A percentile compares a stretch with the other conserved stretches of the same genome.
Evolutionary conservation across 2,888 invertebrate species (phyloP).

Genomic region (Macrosiphum euphorbiae): DNA sequence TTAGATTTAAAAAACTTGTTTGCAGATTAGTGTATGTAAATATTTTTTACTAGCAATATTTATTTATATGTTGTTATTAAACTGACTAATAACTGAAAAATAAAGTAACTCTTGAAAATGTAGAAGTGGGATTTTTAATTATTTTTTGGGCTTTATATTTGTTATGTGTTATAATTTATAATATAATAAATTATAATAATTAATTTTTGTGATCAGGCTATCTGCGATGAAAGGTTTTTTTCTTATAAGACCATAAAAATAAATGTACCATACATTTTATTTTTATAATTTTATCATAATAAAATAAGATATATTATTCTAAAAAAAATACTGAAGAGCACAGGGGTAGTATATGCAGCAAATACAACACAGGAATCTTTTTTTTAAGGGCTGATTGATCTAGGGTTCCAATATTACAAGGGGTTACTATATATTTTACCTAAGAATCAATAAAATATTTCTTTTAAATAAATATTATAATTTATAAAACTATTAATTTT

Average conservation of each 20-base stretch:
- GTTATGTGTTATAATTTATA: not conserved
- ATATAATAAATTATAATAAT: not conserved
- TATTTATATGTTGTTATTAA: not conserved
- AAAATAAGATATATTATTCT: not conserved
- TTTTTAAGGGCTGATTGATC: not conserved
- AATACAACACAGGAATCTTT: not conserved
- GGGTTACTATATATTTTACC: not conserved
- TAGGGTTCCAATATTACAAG: not conserved
- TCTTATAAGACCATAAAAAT: not conserved
- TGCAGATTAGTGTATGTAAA: not conserved
- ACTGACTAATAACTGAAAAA: not conserved
- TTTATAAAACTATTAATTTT: not conserved
- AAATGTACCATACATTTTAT: not conserved
- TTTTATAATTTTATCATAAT: not conserved
- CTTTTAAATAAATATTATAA: not conserved
- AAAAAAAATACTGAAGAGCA: not conserved
- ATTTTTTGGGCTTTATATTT: not conserved
- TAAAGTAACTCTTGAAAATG: not conserved
- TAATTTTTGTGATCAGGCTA: not conserved
- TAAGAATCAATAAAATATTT: not conserved
- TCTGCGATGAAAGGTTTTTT: not conserved
- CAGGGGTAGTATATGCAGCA: not conserved
- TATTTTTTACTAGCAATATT: not conserved
- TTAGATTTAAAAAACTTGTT: not conserved
- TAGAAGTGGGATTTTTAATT: not conserved